Conservation (phyloP, 2,113 vertebrate species). For the Eretmochelys imbricata region DNA sequence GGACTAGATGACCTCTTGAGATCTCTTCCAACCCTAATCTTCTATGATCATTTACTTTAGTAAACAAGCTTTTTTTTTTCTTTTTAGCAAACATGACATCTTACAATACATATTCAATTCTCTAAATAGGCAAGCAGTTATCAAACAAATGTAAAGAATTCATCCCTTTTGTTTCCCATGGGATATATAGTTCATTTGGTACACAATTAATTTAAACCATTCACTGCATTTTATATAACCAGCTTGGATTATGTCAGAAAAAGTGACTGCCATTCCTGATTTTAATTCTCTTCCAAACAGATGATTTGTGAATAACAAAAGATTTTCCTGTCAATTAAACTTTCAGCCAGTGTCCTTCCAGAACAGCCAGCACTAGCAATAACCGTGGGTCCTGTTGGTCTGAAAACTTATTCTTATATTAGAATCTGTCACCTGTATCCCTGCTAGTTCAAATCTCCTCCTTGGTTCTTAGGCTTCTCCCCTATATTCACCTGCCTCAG, state of each 20-base stretch:
- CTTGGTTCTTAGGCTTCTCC: neutral
- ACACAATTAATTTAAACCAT: neutral
- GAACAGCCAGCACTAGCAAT: neutral
- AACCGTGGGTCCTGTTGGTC: neutral
- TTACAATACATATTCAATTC: neutral
- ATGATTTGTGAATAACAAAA: neutral
- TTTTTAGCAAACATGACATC: neutral
- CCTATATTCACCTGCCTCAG: fast-evolving
- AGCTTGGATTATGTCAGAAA: neutral
- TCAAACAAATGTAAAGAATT: neutral
- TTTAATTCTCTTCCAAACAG: neutral
- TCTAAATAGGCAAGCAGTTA: neutral
- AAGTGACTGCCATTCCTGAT: neutral
- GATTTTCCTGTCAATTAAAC: neutral
- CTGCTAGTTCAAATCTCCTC: neutral
- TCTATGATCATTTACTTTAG: neutral
- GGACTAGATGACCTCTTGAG: too few species aligned
- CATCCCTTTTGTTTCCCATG: neutral
- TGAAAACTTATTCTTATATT: neutral
- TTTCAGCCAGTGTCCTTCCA: neutral
- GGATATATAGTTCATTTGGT: neutral
- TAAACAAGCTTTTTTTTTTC: neutral
- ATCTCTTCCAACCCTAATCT: too few species aligned
- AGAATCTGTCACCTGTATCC: neutral
- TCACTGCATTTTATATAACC: neutral